A percentile compares a stretch with the other conserved stretches of the same genome.
Conservation (phyloP, 2,113 vertebrate species). For the Apeltes quadracus region DNA sequence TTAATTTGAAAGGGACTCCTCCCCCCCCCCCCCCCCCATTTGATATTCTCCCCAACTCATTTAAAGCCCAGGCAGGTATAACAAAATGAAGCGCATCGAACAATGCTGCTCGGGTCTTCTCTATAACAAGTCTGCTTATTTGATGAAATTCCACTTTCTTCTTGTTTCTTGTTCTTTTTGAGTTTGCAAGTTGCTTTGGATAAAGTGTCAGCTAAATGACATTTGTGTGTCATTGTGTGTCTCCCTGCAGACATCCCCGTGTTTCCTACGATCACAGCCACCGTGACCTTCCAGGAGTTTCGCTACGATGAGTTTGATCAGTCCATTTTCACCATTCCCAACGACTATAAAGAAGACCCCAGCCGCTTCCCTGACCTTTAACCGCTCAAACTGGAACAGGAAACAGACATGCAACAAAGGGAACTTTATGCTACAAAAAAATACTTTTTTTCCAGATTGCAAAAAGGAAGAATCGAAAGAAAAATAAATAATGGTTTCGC, state of each 20-base stretch:
- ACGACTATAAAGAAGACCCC: slow-evolving; percentile 96
- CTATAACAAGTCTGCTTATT: too few relatives aligned
- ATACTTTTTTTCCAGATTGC: slow-evolving; percentile 2
- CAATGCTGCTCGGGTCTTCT: too few relatives aligned
- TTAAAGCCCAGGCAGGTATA: background rate
- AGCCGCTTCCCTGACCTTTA: slow-evolving; percentile 98
- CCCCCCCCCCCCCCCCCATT: too few relatives aligned
- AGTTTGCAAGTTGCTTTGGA: too few relatives aligned
- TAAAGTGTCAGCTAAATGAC: too few relatives aligned
- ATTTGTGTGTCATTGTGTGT: too few relatives aligned
- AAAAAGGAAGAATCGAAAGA: background rate
- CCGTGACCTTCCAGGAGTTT: slow-evolving; percentile 99
- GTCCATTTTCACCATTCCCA: slow-evolving; percentile 93
- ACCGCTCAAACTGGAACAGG: slow-evolving; percentile 18
- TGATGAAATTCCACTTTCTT: too few relatives aligned
- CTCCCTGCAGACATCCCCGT: slow-evolving; percentile 90
- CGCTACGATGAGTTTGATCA: slow-evolving; percentile 92
- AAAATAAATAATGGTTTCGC: background rate
- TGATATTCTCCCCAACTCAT: background rate
- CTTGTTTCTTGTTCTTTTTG: too few relatives aligned
- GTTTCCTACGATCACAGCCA: slow-evolving; percentile 98
- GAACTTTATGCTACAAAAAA: slow-evolving; percentile 13
- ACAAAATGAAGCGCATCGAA: background rate
- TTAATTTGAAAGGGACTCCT: background rate
- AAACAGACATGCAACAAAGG: background rate